These are phyloP conservation scores for Phymorhynchus buccinoides DNA, from an alignment of 1,140 invertebrate genomes.

Conservation along the genomic window DNA sequence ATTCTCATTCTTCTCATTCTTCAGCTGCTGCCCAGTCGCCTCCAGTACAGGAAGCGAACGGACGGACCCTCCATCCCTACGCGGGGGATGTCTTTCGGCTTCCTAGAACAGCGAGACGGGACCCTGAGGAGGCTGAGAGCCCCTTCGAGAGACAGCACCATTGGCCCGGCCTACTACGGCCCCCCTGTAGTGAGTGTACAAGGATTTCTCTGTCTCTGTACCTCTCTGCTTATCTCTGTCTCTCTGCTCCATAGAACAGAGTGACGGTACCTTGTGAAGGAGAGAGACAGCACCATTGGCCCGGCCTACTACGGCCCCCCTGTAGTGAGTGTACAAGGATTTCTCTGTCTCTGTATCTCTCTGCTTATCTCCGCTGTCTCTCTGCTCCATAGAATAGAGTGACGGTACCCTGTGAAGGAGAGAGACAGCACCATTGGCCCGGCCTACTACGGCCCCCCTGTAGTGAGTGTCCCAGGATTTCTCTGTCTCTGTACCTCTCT, in stretches of 20 bases:
- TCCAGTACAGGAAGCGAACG: constrained; percentile 70
- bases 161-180: constrained; percentile 73
- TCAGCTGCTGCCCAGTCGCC: constrained; percentile 63
- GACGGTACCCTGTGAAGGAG: constrained; percentile 70
- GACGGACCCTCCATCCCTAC: constrained; percentile 73
- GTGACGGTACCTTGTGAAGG: constrained; percentile 70
- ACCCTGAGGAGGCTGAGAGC: constrained; percentile 70
- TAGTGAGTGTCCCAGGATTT: constrained; percentile 52
- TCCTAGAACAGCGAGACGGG: constrained; percentile 73
- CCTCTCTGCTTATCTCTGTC: neutral
- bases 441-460: constrained; percentile 68
- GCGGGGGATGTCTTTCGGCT: constrained; percentile 71
- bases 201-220: neutral
- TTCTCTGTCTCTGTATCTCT: neutral
- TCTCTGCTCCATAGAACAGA: neutral
- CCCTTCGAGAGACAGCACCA: constrained; percentile 64
- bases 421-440: constrained; percentile 69
- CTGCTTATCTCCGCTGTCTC: neutral
- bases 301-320: constrained; percentile 70
- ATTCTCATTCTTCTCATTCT: neutral
- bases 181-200: constrained; percentile 55
- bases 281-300: constrained; percentile 68
- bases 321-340: constrained; percentile 52
- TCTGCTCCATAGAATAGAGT: neutral
- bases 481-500: neutral